phyloP scores from a whole-genome alignment of 2,888 invertebrate genomes.

The Nomada goodeniana region DNA sequence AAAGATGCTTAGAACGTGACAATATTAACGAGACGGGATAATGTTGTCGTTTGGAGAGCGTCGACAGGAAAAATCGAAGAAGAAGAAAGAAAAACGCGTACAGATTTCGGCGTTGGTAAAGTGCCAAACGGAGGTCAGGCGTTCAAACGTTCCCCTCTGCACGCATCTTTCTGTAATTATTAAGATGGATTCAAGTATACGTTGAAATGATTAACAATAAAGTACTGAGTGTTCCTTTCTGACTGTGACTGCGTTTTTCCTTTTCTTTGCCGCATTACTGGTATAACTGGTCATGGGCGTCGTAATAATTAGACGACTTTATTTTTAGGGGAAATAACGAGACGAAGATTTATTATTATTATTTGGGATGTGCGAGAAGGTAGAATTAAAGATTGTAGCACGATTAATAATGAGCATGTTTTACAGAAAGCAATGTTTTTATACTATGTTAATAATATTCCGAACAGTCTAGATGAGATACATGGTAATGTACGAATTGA shows the following conservation, averaged over 20 bases:
- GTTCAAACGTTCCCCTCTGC: slow-evolving; percentile 63
- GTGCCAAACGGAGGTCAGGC: slow-evolving; percentile 57
- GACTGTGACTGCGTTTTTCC: slow-evolving; percentile 30
- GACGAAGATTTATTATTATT: background rate
- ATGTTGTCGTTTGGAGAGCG: background rate
- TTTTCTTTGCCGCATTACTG: background rate
- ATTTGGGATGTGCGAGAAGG: background rate
- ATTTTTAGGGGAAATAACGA: background rate
- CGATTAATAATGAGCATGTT: background rate
- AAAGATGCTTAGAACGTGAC: slow-evolving; percentile 14
- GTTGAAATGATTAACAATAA: slow-evolving; percentile 66
- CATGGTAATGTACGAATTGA: background rate
- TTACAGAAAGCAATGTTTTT: background rate
- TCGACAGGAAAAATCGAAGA: slow-evolving; percentile 2
- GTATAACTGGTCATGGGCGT: background rate
- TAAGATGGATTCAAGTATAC: slow-evolving; percentile 65
- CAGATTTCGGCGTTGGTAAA: slow-evolving; percentile 52
- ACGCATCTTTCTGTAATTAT: slow-evolving; percentile 61
- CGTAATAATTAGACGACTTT: background rate
- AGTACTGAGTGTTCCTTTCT: slow-evolving; percentile 66
- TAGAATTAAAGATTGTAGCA: background rate
- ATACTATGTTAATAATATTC: background rate
- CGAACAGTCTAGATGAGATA: background rate
- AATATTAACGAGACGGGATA: background rate
- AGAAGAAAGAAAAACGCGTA: slow-evolving; percentile 22